phyloP scores from a whole-genome alignment of 2,797 vertebrate genomes.

The Eremophila alpestris region DNA sequence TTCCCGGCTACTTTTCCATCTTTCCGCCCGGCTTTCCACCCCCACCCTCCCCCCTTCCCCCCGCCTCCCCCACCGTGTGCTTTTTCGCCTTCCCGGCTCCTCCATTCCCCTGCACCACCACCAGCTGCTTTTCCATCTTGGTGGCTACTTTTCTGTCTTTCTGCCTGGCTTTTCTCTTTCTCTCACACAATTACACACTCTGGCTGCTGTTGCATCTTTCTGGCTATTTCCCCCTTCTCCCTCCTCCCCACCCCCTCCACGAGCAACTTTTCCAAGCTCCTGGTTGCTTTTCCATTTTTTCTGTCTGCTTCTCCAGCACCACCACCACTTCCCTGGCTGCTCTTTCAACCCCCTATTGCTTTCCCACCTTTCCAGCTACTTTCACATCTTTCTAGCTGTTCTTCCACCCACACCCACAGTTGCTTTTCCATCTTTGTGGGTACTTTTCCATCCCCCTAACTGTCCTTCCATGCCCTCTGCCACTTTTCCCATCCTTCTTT shows the following conservation, averaged over 20 bases:
- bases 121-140: constrained; percentile 5
- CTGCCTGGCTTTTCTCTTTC: not conserved
- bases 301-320: not conserved
- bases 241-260: not conserved
- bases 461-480: not conserved
- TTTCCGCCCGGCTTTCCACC: not conserved
- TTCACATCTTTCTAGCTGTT: not conserved
- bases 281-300: not conserved
- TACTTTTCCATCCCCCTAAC: not conserved
- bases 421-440: not conserved
- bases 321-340: not conserved
- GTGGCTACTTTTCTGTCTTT: not conserved
- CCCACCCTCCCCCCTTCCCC: not conserved
- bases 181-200: not conserved
- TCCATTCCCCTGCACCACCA: not conserved
- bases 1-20: not conserved
- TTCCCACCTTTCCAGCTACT: not conserved
- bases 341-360: not conserved
- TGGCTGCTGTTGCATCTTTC: not conserved
- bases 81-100: not conserved
- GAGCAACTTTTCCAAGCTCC: not conserved
- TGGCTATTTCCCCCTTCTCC: not conserved
- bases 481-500: not conserved
- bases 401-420: not conserved
- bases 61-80: not conserved